Percentiles rank a stretch among this genome's conserved stretches.
Conservation (phyloP, 2,113 vertebrate genomes). For the Thinocorus orbignyianus region DNA sequence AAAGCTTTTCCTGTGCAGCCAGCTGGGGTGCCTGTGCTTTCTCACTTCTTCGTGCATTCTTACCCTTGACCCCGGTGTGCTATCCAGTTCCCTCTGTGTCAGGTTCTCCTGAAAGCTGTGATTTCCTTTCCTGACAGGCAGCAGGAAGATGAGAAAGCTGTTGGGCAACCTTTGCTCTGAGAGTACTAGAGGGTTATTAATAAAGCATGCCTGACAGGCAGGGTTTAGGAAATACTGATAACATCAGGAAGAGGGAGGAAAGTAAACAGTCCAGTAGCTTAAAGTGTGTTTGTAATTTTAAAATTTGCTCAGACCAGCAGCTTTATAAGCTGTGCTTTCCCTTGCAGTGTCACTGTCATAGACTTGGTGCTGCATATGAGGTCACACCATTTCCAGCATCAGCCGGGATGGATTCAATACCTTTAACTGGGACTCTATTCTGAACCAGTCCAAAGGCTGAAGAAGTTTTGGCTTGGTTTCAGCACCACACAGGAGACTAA, state of each 20-base stretch:
- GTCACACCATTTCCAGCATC: neutral
- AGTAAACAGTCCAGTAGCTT: conserved; percentile 34
- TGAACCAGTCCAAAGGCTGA: neutral
- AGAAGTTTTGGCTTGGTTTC: neutral
- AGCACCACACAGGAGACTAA: neutral
- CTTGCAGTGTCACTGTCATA: neutral
- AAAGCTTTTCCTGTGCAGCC: conserved; percentile 69
- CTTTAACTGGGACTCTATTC: neutral
- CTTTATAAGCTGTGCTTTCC: conserved; percentile 4
- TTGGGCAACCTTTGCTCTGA: conserved; percentile 80
- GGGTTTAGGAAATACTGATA: conserved; percentile 75
- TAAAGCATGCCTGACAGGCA: conserved; percentile 68
- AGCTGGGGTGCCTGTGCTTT: conserved; percentile 73
- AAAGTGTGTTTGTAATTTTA: conserved; percentile 35
- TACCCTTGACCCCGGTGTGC: conserved; percentile 74
- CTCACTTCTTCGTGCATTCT: conserved; percentile 73
- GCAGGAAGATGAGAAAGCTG: conserved; percentile 83
- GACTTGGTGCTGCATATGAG: neutral
- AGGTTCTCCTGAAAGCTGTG: conserved; percentile 67
- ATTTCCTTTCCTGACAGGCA: conserved; percentile 79
- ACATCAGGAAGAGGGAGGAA: conserved; percentile 65
- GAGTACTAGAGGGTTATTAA: conserved; percentile 65
- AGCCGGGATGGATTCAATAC: neutral
- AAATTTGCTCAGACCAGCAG: conserved; percentile 23
- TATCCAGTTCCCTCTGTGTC: conserved; percentile 75